Evolutionary conservation across 37 sponge, comb jelly and placozoan species (phyloP), one percentile per base, ranked within the genome.

Genomic region (Aplysina aerophoba): DNA sequence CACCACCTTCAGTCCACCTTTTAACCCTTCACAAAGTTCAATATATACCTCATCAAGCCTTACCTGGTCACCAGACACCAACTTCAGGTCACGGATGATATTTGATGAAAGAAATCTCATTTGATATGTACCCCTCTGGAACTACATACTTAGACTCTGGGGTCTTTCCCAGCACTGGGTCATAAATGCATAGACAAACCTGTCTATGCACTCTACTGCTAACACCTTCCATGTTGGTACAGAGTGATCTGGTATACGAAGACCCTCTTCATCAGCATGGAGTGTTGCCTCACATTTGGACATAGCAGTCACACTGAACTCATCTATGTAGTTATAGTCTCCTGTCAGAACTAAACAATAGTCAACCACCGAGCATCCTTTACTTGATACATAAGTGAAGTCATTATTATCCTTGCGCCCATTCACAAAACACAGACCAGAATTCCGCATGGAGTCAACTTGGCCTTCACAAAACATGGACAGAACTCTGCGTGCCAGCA

Each of bases 191-290:
- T 2, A 3, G 31, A 71, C 35, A 5, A 34, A 71, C 2, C 35
- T 33, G 15, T 14, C 37, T 33, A 71, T 5, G 11, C 37, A 71
- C 2, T 33, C 73, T 5, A 34, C 73, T n/a, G n/a, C 4, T 71
- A 71, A 34, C 73, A 71, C 31, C 36, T 71, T 33, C 73, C 73
- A 71, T 33, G 36, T 34, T 4, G 15, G 35, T 2, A 71, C 73
- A 71, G 73, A 71, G 73, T 71, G 73, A 33, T 71, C 35, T 30
- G 73, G 73, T 27, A 71, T 71, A 14, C 73, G 11, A 12, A 34
- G 28, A 71, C 73, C 73, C 73, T 71, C 73, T 33, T 71, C 73
- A 2, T 71, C 35, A 71, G 4, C 35, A 71, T 12, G 15, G 4
- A 28, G 73, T 34, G 35, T 12, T 71, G 31, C 36, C 36, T 71